A percentile compares a stretch with the other conserved stretches of the same genome.
Evolutionary conservation across 2,797 vertebrate species (phyloP).

Genomic region (Prionace glauca): DNA sequence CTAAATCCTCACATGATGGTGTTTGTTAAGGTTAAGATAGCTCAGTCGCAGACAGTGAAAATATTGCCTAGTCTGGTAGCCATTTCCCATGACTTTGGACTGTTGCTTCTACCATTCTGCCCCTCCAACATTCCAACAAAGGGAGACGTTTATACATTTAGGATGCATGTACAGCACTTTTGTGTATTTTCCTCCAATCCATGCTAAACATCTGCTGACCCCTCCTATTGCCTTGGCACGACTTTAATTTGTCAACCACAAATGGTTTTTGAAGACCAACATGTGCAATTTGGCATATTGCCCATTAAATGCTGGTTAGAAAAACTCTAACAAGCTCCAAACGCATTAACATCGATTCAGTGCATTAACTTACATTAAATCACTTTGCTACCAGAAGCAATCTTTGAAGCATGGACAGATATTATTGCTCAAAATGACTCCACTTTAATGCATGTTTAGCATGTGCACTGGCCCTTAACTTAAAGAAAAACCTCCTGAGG

Average conservation of each 20-base stretch:
- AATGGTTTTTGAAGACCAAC: neutral
- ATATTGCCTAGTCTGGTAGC: neutral
- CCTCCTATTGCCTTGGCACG: neutral
- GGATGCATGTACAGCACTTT: neutral
- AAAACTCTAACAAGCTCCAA: neutral
- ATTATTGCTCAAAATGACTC: neutral
- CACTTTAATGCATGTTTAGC: neutral
- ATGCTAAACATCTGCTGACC: neutral
- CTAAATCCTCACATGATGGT: neutral
- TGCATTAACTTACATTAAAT: neutral
- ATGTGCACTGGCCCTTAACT: neutral
- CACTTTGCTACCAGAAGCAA: constrained; percentile 16
- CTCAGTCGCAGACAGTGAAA: neutral
- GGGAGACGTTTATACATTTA: neutral
- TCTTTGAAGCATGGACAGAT: neutral
- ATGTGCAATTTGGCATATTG: neutral
- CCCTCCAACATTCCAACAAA: neutral
- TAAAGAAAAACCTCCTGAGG: neutral
- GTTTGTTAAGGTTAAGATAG: neutral
- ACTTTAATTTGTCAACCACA: neutral
- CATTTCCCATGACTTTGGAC: neutral
- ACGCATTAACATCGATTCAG: neutral
- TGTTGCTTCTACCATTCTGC: neutral
- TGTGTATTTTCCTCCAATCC: neutral
- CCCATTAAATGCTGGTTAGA: neutral